Base-by-base conservation (phyloP, 2,113 vertebrate species). In the Xerus inauris region DNA sequence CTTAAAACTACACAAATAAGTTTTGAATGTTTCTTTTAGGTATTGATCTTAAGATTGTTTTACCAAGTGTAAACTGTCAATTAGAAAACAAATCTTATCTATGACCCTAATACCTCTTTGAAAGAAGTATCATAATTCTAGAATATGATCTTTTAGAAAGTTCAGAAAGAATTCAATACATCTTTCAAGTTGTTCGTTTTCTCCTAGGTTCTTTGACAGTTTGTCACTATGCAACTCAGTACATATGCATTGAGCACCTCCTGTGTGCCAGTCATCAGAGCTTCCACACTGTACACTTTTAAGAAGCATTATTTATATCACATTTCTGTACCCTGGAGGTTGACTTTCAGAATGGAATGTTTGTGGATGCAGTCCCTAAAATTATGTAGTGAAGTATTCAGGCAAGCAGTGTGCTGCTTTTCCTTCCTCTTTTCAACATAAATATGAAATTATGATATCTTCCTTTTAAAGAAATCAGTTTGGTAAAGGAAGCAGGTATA, bases 31-130 rank as follows among this genome's bases (percentile, higher is more conserved):
- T 82, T 89, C n/a, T 71, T 88, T 8, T 20, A 47, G 26, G 22
- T 62, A 30, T 8, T 67, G 38, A 22, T 95, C 67, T 96, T 38
- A 67, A 90, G 73, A 87, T 81, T 54, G 8, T 84, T 92, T 83
- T 92, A 69, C 0, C 6, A 69, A 14, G 28, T 51, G 49, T 85
- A 92, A 71, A 69, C 12, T 89, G 47, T 91, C 67, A 89, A 0
- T 51, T 64, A 72, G 62, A 95, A 92, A 45, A 81, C 26, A 95
- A 54, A 72, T 35, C 42, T 89, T 3, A 47, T 73, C 26, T 6
- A 8, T n/a, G 71, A 94, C 17, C 75, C 28, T 75, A 17, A 75
- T 91, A 71, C 89, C 67, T 54, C 57, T 47, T 4, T 3, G 16
- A 76, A 90, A 86, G 64, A 85, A 22, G 32, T 67, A 35, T 47